These are phyloP conservation scores for Tiliqua scincoides DNA, from an alignment of 2,113 vertebrate genomes.

Conservation along the genomic window DNA sequence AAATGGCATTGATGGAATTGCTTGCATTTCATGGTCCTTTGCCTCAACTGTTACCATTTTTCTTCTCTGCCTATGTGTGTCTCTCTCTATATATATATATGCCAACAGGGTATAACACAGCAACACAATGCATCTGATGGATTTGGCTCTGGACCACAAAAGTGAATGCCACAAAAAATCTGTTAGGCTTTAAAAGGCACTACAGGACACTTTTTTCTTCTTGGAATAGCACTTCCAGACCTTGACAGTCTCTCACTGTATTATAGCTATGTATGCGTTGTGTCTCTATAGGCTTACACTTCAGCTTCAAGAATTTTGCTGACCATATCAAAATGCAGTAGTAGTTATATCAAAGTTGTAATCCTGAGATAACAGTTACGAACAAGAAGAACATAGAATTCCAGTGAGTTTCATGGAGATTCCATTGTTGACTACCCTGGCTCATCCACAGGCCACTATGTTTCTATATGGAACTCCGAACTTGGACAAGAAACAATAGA, in stretches of 20 bases:
- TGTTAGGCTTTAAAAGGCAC: background rate
- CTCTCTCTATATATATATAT: too few species aligned
- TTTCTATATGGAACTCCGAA: background rate
- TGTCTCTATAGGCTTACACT: conserved; percentile 20
- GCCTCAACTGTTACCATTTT: background rate
- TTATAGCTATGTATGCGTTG: conserved; percentile 47
- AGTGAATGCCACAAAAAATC: background rate
- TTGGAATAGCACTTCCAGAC: conserved; percentile 41
- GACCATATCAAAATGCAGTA: background rate
- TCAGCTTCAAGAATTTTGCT: background rate
- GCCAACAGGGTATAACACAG: background rate
- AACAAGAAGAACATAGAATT: background rate
- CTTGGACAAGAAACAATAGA: background rate
- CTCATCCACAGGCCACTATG: background rate
- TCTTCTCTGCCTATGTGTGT: background rate
- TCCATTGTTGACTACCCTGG: background rate
- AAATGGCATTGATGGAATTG: background rate
- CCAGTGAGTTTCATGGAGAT: background rate
- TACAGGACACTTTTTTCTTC: background rate
- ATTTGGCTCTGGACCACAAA: background rate
- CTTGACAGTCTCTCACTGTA: conserved; percentile 35
- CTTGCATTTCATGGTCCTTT: background rate
- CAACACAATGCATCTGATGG: background rate
- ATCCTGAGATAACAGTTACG: background rate
- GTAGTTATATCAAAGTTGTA: background rate